Percentiles rank a stretch among this genome's conserved stretches.
These are phyloP conservation scores for Eleutherodactylus coqui DNA, from an alignment of 2,797 vertebrate genomes.

Conservation along the genomic window DNA sequence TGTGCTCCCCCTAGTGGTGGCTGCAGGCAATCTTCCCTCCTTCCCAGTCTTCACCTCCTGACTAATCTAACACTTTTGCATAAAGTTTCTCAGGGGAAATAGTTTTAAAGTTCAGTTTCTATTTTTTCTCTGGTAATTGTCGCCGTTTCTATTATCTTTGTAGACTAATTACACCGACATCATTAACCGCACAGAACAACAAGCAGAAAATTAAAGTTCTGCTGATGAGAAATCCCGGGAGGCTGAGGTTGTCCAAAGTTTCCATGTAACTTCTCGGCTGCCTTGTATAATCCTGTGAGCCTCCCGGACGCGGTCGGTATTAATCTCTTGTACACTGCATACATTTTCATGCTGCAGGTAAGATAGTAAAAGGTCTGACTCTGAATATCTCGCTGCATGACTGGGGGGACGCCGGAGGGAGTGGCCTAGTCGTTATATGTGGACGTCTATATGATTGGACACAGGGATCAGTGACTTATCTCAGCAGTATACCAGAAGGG, in stretches of 20 bases:
- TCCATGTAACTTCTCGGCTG: conserved; percentile 22
- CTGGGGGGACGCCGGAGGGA: no score
- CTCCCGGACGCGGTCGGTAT: neutral
- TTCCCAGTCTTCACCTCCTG: neutral
- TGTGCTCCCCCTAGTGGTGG: neutral
- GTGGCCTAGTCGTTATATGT: no score
- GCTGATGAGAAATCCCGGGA: neutral
- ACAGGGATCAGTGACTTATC: no score
- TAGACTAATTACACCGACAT: conserved; percentile 48
- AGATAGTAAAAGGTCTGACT: no score
- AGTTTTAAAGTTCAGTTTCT: conserved; percentile 72
- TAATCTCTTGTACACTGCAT: neutral
- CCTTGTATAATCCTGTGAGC: no score
- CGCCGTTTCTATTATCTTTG: conserved; percentile 29
- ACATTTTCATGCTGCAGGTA: neutral
- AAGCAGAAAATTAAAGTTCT: conserved; percentile 16
- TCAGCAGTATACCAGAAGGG: no score
- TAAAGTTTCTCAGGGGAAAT: conserved; percentile 67
- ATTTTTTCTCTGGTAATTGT: conserved; percentile 45
- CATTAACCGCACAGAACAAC: conserved; percentile 47
- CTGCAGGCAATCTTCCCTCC: neutral
- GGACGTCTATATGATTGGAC: no score
- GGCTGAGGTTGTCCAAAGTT: neutral
- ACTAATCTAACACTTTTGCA: neutral
- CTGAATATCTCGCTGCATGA: neutral